phyloP scores from a whole-genome alignment of 1,140 invertebrate species.

The Penaeus chinensis region DNA sequence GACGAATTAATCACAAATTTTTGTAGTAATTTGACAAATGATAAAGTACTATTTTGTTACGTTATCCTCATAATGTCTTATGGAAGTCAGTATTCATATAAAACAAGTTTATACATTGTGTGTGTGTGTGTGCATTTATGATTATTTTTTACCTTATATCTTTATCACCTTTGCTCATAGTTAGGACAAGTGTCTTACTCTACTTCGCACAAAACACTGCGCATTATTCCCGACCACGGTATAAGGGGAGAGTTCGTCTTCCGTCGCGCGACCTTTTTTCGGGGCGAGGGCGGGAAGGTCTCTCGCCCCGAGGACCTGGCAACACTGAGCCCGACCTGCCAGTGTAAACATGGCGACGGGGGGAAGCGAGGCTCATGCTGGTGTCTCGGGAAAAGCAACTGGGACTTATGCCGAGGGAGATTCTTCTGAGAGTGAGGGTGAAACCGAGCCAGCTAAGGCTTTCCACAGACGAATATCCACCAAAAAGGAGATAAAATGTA shows the following conservation, averaged over 20 bases:
- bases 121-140: background rate
- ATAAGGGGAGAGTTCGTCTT: too few species aligned
- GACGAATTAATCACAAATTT: too few species aligned
- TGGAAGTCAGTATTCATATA: too few species aligned
- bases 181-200: too few species aligned
- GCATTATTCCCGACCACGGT: too few species aligned
- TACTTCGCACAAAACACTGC: too few species aligned
- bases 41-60: too few species aligned
- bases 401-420: conserved; percentile 31
- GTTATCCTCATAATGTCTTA: too few species aligned
- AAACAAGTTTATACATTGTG: background rate
- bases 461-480: conserved; percentile 44
- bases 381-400: conserved; percentile 40
- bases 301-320: background rate
- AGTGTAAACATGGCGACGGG: conserved; percentile 54
- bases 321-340: conserved; percentile 10
- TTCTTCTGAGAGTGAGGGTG: conserved; percentile 43
- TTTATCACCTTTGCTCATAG: too few species aligned
- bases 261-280: background rate
- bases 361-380: conserved; percentile 28
- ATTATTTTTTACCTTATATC: too few species aligned
- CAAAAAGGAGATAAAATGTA: conserved; percentile 51
- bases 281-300: background rate
- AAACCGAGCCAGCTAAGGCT: conserved; percentile 40
- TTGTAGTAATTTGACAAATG: too few species aligned